Conservation (phyloP, 2,113 vertebrate species). For the Prietella phreatophila region DNA sequence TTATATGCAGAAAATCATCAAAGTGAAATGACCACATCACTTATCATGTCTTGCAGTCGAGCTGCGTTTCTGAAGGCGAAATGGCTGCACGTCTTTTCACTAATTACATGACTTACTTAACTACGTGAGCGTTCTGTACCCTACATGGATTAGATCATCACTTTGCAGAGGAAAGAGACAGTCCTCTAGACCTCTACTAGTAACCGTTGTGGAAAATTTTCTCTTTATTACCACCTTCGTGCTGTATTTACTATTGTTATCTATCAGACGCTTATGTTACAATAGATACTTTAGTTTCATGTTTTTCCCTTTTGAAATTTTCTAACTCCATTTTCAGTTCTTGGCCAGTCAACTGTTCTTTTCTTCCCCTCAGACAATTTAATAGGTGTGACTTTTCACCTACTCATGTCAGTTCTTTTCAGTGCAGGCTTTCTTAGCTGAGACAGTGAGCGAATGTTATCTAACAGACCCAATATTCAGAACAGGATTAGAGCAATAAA, state of each 20-base stretch:
- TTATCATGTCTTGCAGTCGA: not conserved
- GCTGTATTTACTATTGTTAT: not conserved
- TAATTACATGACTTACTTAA: conserved; percentile 29
- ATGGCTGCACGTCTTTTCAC: not conserved
- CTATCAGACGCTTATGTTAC: not conserved
- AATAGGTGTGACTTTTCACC: conserved; percentile 17
- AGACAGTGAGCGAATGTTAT: not conserved
- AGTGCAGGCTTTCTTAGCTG: not conserved
- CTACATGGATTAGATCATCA: not conserved
- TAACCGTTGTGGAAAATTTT: not conserved
- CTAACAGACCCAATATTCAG: not conserved
- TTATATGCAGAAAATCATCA: not conserved
- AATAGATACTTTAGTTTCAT: not conserved
- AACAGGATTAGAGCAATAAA: conserved; percentile 32
- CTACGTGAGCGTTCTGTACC: not conserved
- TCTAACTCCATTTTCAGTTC: not conserved
- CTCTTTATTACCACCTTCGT: not conserved
- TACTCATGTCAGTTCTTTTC: conserved; percentile 17
- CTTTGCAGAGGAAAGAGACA: not conserved
- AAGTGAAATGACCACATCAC: not conserved
- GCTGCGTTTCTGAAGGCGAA: not conserved
- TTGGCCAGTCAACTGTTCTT: not conserved
- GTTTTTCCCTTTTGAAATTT: not conserved
- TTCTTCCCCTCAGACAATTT: not conserved
- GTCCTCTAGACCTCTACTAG: not conserved